A percentile compares a stretch with the other conserved stretches of the same genome.
Conservation (phyloP, 2,888 invertebrate genomes). For the Ectemnius lituratus region DNA sequence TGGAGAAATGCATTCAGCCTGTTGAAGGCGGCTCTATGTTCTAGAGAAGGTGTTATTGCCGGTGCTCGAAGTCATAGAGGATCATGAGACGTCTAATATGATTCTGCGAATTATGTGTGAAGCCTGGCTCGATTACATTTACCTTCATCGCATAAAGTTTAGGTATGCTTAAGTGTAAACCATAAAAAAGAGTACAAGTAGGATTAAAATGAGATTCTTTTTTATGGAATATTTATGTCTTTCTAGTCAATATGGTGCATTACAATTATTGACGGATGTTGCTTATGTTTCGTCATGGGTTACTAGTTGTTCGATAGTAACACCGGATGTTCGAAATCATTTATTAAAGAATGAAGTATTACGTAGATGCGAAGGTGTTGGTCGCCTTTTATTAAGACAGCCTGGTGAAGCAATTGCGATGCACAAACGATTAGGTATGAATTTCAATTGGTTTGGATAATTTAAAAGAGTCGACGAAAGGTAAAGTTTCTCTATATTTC, state of each 20-base stretch:
- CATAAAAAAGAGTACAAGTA: too few relatives aligned
- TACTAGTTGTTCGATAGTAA: slow-evolving; percentile 81
- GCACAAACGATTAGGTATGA: slow-evolving; percentile 71
- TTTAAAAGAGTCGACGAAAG: background rate
- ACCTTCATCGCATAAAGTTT: slow-evolving; percentile 89
- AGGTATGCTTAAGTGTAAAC: slow-evolving; percentile 73
- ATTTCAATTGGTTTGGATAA: background rate
- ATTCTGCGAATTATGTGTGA: slow-evolving; percentile 90
- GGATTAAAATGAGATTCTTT: too few relatives aligned
- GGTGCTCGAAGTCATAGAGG: slow-evolving; percentile 87
- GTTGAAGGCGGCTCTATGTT: slow-evolving; percentile 44
- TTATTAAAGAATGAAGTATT: slow-evolving; percentile 79
- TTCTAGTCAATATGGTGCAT: slow-evolving; percentile 85
- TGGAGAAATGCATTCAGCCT: background rate
- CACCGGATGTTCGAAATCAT: slow-evolving; percentile 78
- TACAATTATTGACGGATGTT: slow-evolving; percentile 90
- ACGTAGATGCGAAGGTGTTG: slow-evolving; percentile 91
- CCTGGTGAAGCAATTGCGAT: slow-evolving; percentile 92
- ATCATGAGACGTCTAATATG: slow-evolving; percentile 86
- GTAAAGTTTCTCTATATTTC: slow-evolving; percentile 18
- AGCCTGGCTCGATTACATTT: slow-evolving; percentile 92
- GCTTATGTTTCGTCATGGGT: slow-evolving; percentile 89
- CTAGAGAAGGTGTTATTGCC: slow-evolving; percentile 88
- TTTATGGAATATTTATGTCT: background rate
- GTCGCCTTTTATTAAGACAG: slow-evolving; percentile 86